Conservation (phyloP, 2,797 vertebrate genomes). For the Sorex maritimensis region DNA sequence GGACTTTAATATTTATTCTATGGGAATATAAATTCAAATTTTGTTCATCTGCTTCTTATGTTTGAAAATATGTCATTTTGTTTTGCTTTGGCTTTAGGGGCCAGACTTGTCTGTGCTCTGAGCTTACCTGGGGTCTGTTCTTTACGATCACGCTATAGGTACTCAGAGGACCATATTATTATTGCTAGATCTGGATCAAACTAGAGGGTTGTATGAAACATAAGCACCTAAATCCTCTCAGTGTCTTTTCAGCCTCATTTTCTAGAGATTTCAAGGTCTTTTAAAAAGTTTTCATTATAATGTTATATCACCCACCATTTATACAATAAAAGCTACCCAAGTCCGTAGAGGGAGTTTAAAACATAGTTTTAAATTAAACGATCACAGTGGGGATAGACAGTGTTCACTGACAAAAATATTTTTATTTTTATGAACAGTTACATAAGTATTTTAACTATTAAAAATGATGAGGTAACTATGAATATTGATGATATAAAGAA, state of each 20-base stretch:
- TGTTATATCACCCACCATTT: neutral
- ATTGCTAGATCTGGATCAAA: too few relatives aligned
- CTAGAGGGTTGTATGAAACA: too few relatives aligned
- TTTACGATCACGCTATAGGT: too few relatives aligned
- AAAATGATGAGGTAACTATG: neutral
- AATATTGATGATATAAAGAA: slow-evolving; percentile 15
- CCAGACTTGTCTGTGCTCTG: too few relatives aligned
- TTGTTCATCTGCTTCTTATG: neutral
- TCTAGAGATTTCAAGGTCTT: neutral
- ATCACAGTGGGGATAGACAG: neutral
- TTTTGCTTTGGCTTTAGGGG: too few relatives aligned
- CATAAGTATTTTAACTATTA: too few relatives aligned
- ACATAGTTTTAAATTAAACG: neutral
- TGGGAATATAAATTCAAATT: slow-evolving; percentile 36
- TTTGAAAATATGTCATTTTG: neutral
- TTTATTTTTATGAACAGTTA: too few relatives aligned
- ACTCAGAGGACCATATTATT: too few relatives aligned
- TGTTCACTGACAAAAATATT: neutral
- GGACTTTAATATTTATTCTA: slow-evolving; percentile 48
- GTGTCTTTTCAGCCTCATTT: neutral
- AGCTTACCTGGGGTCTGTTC: too few relatives aligned
- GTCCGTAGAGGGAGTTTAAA: neutral
- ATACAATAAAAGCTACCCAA: neutral
- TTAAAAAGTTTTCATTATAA: slow-evolving; percentile 18
- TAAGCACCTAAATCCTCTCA: too few relatives aligned